Base-by-base conservation (phyloP, 2,888 invertebrate species). In the Brachypterus glaber region DNA sequence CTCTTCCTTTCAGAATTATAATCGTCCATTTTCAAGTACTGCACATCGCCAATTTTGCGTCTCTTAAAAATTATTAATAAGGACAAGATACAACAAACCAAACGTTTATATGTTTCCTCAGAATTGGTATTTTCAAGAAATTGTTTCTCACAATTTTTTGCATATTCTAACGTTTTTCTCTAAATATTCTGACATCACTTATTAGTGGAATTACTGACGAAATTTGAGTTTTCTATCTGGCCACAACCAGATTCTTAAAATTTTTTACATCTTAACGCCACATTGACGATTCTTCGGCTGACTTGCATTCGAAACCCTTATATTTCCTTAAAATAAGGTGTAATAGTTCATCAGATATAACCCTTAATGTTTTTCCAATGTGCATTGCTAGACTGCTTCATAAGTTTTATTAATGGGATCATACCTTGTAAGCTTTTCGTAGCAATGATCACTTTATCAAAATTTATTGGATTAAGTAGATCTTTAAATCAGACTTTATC, bases 11-110 rank as follows among this genome's bases (percentile, higher is more conserved):
- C 42, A 27, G 35, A 37, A 7, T 26, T 14, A 17, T 49, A 48
- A 14, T 51, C 47, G 3, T 35, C 15, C 5, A 50, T 39, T 46
- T 46, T 48, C 9, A 47, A 29, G 40, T 39, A 52, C 24, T 51
- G 50, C 2, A 47, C 43, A 38, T 47, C 46, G 8, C 49, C 46
- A 41, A 47, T 48, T 37, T 42, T 37, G 25, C 47, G 18, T 27
- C 48, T 38, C 32, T 49, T 49, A 37, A 48, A 49, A 30, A 48
- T 4, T 12, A 49, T 48, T 30, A 47, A 16, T 24, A 48, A 32
- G 8, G 46, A 34, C 15, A 49, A 18, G 13, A 35, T 17, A 32
- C 43, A 41, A 33, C 47, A 29, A 14, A 39, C 39, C 12, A 47
- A 37, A 5, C 21, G n/a, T 39, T 45, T 45, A 24, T 43, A 46